Percentiles rank a stretch among this genome's conserved stretches.
These are phyloP conservation scores for Vanessa tameamea DNA, from an alignment of 1,140 invertebrate species.

Conservation along the genomic window DNA sequence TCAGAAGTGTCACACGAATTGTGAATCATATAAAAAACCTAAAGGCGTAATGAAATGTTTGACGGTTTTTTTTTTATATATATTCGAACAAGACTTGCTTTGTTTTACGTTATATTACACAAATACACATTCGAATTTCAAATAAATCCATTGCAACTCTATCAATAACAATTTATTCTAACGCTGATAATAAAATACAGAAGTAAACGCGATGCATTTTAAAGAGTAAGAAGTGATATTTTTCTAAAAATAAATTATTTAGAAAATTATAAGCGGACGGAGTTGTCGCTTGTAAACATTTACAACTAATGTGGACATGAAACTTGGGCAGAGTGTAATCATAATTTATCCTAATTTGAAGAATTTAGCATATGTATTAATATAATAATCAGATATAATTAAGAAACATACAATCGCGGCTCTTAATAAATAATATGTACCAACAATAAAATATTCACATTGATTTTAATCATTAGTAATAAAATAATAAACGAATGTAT, in stretches of 20 bases:
- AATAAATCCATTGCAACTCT: not conserved
- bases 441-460: not conserved
- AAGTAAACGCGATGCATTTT: too few relatives aligned
- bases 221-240: too few relatives aligned
- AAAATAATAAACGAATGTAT: not conserved
- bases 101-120: too few relatives aligned
- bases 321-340: conserved; percentile 24
- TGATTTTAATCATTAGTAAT: not conserved
- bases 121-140: not conserved
- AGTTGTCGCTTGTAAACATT: not conserved
- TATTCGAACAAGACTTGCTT: too few relatives aligned
- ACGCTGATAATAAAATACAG: too few relatives aligned
- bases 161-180: too few relatives aligned
- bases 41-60: too few relatives aligned
- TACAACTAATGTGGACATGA: not conserved
- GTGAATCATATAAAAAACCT: not conserved
- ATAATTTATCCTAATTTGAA: conserved; percentile 18
- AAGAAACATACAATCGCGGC: not conserved
- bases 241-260: too few relatives aligned
- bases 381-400: conserved; percentile 17
- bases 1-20: not conserved
- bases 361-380: conserved; percentile 35
- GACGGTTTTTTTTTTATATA: too few relatives aligned
- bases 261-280: conserved; percentile 1
- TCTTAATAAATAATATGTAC: not conserved